phyloP scores from a whole-genome alignment of 2,113 vertebrate species.

The Catharus bicknelli region DNA sequence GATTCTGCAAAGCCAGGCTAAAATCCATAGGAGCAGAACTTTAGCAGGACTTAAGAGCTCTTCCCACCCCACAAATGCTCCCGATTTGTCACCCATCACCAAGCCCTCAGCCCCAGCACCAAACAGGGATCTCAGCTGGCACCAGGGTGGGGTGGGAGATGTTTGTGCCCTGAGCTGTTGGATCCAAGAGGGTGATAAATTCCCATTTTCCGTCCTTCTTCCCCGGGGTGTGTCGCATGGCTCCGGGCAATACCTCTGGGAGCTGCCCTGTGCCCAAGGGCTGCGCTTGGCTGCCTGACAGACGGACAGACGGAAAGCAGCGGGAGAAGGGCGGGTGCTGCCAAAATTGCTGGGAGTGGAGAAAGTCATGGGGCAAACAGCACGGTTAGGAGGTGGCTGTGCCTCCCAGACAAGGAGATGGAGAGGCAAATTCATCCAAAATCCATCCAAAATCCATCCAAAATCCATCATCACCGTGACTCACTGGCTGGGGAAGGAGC shows the following conservation, averaged over 20 bases:
- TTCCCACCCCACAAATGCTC: not conserved
- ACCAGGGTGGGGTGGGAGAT: not conserved
- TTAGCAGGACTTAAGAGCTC: not conserved
- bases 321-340: not conserved
- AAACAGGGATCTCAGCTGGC: not conserved
- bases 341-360: not conserved
- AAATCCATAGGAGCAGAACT: not conserved
- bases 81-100: not conserved
- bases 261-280: not conserved
- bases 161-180: not conserved
- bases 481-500: not conserved
- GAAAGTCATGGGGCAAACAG: not conserved
- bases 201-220: not conserved
- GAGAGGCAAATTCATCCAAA: not conserved
- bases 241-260: not conserved
- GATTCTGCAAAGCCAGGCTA: not conserved
- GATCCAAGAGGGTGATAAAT: not conserved
- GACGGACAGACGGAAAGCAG: not conserved
- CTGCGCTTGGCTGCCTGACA: constrained; percentile 27
- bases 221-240: not conserved
- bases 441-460: not conserved
- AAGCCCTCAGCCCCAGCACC: not conserved
- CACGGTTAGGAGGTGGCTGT: fast-evolving
- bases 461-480: not conserved
- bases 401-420: not conserved